phyloP scores from a whole-genome alignment of 2,888 invertebrate species.

The Acanthosepion pharaonis region DNA sequence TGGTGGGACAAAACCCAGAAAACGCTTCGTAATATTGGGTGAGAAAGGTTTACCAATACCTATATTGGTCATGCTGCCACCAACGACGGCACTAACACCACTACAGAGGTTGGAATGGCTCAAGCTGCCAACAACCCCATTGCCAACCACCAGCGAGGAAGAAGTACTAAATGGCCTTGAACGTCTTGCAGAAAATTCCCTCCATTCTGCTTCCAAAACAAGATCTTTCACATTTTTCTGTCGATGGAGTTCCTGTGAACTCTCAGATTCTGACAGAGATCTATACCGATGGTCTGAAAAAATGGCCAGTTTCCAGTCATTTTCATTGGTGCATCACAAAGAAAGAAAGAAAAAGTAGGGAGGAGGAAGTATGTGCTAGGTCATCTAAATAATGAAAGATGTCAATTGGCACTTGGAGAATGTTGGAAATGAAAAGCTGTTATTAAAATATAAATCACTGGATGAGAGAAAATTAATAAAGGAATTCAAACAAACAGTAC shows the following conservation, averaged over 20 bases:
- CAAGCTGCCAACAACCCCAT: background rate
- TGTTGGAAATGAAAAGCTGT: background rate
- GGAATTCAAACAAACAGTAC: background rate
- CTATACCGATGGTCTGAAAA: constrained; percentile 37
- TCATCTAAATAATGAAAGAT: background rate
- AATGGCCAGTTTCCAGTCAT: constrained; percentile 5
- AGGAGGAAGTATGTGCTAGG: background rate
- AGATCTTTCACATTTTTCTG: constrained; percentile 43
- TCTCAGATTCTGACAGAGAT: constrained; percentile 40
- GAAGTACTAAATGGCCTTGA: background rate
- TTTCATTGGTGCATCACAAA: background rate
- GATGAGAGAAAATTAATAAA: background rate
- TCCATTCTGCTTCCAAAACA: constrained; percentile 44
- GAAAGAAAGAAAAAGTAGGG: background rate
- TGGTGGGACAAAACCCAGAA: background rate
- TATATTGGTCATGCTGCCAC: background rate
- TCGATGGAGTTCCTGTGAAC: constrained; percentile 39
- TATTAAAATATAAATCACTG: background rate
- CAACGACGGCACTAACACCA: background rate
- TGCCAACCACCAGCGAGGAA: background rate
- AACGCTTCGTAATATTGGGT: background rate
- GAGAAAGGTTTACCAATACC: background rate
- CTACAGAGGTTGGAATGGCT: background rate
- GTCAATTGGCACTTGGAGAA: background rate
- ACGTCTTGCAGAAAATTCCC: constrained; percentile 39